These are phyloP conservation scores for Petrocephalus sullivani DNA, from an alignment of 2,797 vertebrate genomes.

Conservation along the genomic window DNA sequence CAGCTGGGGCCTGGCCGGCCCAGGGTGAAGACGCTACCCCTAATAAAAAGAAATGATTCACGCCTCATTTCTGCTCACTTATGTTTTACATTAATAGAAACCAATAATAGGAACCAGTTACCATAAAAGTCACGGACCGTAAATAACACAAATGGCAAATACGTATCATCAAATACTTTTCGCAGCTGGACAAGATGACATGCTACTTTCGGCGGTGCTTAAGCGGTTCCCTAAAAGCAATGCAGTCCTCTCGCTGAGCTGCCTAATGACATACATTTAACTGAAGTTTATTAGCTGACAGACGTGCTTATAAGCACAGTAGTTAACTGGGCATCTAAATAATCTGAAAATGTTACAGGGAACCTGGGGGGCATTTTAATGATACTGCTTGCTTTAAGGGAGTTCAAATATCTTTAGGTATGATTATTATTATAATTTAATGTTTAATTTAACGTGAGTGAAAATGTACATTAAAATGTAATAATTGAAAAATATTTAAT, in stretches of 20 bases:
- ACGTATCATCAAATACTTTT: slow-evolving; percentile 78
- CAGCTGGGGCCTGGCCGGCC: slow-evolving; percentile 68
- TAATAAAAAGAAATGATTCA: slow-evolving; percentile 90
- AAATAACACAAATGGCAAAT: slow-evolving; percentile 93
- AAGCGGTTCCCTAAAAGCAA: slow-evolving; percentile 72
- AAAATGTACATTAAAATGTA: neutral
- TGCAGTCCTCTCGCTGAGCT: slow-evolving; percentile 39
- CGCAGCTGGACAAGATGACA: slow-evolving; percentile 70
- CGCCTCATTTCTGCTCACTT: slow-evolving; percentile 90
- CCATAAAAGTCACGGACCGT: slow-evolving; percentile 86
- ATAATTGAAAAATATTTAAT: neutral
- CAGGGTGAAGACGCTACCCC: slow-evolving; percentile 67
- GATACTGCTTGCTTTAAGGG: slow-evolving; percentile 52
- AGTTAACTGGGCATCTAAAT: slow-evolving; percentile 34
- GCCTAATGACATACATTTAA: slow-evolving; percentile 34
- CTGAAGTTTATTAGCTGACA: slow-evolving; percentile 33
- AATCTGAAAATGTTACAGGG: slow-evolving; percentile 23
- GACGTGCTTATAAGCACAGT: slow-evolving; percentile 30
- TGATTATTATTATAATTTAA: neutral
- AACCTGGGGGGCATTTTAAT: slow-evolving; percentile 43
- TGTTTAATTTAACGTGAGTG: neutral
- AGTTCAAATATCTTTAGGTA: slow-evolving; percentile 17
- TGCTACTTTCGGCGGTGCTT: slow-evolving; percentile 68
- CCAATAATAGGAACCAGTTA: slow-evolving; percentile 88
- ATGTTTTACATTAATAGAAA: slow-evolving; percentile 95